Percentiles rank a stretch among this genome's conserved stretches.
phyloP scores from a whole-genome alignment of 2,113 vertebrate species.

The Talpa occidentalis region DNA sequence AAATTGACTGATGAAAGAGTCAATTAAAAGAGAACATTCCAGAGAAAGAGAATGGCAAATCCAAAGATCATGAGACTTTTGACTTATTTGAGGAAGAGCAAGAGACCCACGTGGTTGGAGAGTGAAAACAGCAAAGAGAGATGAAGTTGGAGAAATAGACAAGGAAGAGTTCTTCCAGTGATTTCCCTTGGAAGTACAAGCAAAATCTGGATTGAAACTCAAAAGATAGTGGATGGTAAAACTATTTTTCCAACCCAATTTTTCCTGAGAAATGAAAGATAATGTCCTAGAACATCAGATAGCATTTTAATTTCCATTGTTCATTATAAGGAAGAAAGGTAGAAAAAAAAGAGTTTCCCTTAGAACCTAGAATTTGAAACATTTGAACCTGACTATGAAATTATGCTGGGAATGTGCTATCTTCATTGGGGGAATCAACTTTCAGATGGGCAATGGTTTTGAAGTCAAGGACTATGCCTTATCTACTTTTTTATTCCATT shows the following conservation, averaged over 20 bases:
- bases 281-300: slow-evolving; percentile 44
- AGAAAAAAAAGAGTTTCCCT: background rate
- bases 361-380: slow-evolving; percentile 5
- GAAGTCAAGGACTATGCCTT: slow-evolving; percentile 13
- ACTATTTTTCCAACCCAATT: slow-evolving; percentile 35
- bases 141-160: background rate
- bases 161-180: background rate
- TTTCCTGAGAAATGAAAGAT: background rate
- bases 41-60: background rate
- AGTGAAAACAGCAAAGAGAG: background rate
- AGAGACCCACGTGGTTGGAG: background rate
- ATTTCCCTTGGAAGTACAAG: background rate
- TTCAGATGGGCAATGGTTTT: background rate
- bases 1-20: background rate
- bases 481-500: background rate
- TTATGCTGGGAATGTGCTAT: background rate
- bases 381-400: background rate
- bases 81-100: background rate
- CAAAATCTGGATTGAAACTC: slow-evolving; percentile 40
- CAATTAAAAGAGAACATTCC: background rate
- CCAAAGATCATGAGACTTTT: background rate
- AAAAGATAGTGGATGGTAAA: background rate
- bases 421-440: background rate
- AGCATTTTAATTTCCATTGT: slow-evolving; percentile 48
- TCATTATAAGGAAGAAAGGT: slow-evolving; percentile 3